phyloP scores from a whole-genome alignment of 2,797 vertebrate genomes.

The Atherinosoma microstoma region DNA sequence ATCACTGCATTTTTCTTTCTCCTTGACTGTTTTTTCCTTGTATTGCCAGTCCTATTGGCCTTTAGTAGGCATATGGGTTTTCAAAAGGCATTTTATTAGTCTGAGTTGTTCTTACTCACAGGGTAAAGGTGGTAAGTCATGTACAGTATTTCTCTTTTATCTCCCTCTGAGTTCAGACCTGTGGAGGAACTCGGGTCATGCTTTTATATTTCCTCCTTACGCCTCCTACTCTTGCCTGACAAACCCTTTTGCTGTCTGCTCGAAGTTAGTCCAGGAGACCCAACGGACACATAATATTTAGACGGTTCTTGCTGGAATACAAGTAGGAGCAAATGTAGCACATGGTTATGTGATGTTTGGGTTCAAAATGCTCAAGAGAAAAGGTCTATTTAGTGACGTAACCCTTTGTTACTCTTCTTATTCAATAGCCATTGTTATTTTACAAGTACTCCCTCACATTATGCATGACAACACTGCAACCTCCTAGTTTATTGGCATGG shows the following conservation, averaged over 20 bases:
- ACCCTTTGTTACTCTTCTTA: slow-evolving; percentile 44
- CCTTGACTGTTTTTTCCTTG: slow-evolving; percentile 38
- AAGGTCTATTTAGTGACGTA: neutral
- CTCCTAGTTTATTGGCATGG: slow-evolving; percentile 86
- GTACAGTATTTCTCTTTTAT: slow-evolving; percentile 76
- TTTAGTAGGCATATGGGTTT: slow-evolving; percentile 74
- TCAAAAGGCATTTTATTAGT: slow-evolving; percentile 78
- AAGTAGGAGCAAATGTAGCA: slow-evolving; percentile 27
- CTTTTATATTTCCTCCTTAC: slow-evolving; percentile 72
- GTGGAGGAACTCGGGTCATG: slow-evolving; percentile 66
- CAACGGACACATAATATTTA: slow-evolving; percentile 29
- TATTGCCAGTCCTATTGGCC: slow-evolving; percentile 65
- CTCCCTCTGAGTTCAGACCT: slow-evolving; percentile 61
- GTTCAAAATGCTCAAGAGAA: slow-evolving; percentile 32
- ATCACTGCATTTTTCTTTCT: slow-evolving; percentile 74
- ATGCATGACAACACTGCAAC: slow-evolving; percentile 79
- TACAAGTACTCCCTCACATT: slow-evolving; percentile 68
- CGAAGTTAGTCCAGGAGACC: slow-evolving; percentile 46
- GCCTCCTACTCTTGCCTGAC: slow-evolving; percentile 56
- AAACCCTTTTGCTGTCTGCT: slow-evolving; percentile 56
- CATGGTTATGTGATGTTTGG: slow-evolving; percentile 25
- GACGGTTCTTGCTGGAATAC: slow-evolving; percentile 8
- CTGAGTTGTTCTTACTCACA: slow-evolving; percentile 76
- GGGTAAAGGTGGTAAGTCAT: slow-evolving; percentile 77
- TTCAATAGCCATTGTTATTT: slow-evolving; percentile 44